Evolutionary conservation across 1,140 invertebrate genomes (phyloP).

Genomic region (Drosophila kepulauana): DNA sequence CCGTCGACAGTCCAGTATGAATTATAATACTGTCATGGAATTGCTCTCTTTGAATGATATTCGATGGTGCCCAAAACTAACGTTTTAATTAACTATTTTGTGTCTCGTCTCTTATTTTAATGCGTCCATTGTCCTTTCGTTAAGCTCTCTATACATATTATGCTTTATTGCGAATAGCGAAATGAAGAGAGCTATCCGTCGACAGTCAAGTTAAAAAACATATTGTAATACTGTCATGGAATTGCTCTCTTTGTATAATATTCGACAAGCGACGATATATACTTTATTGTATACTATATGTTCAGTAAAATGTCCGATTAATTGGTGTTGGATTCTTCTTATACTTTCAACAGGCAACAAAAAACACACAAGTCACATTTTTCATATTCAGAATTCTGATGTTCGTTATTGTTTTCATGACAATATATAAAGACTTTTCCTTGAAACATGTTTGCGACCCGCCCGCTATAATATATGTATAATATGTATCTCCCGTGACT

Average conservation of each 20-base stretch:
- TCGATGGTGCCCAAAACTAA: conserved; percentile 70
- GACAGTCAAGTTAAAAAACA: conserved; percentile 86
- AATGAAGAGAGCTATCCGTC: conserved; percentile 89
- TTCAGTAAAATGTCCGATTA: conserved; percentile 34
- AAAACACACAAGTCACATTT: conserved; percentile 22
- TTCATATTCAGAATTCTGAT: conserved; percentile 52
- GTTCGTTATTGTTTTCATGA: conserved; percentile 36
- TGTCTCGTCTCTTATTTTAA: conserved; percentile 25
- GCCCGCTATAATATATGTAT: conserved; percentile 56
- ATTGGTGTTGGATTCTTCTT: conserved; percentile 38
- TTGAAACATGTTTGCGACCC: conserved; percentile 49
- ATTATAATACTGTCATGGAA: conserved; percentile 88
- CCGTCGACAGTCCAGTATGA: conserved; percentile 88
- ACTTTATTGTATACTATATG: conserved; percentile 34
- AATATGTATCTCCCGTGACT: conserved; percentile 51
- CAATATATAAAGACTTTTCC: conserved; percentile 36
- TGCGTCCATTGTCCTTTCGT: conserved; percentile 40
- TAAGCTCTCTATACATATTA: neutral
- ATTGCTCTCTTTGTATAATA: conserved; percentile 89
- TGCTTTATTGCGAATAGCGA: conserved; percentile 84
- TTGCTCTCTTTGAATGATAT: conserved; percentile 88
- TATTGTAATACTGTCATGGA: conserved; percentile 88
- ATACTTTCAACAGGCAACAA: conserved; percentile 2
- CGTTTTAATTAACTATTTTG: conserved; percentile 30
- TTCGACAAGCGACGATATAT: conserved; percentile 73